Conservation (phyloP, 2,888 invertebrate species). For the Eupsilia transversa region DNA sequence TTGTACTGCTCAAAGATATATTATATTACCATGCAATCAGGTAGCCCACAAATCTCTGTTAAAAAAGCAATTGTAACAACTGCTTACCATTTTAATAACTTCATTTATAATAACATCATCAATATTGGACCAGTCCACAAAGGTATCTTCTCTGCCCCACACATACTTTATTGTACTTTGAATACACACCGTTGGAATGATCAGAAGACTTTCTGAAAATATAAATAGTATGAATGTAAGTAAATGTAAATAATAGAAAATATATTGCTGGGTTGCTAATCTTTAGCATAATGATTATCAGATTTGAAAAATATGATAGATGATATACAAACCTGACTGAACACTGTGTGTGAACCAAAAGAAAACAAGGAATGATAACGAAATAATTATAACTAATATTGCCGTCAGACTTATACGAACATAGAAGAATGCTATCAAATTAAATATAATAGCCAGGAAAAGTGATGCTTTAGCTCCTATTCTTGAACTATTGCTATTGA, state of each 20-base stretch:
- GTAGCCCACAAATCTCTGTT: background rate
- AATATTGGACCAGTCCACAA: conserved; percentile 84
- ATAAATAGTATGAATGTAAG: too few relatives aligned
- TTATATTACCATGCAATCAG: background rate
- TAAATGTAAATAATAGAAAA: too few relatives aligned
- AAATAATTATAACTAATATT: conserved; percentile 78
- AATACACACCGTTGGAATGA: conserved; percentile 87
- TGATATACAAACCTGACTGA: conserved; percentile 80
- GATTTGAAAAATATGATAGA: background rate
- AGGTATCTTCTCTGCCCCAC: conserved; percentile 81
- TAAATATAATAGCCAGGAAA: conserved; percentile 80
- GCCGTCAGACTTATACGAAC: conserved; percentile 81
- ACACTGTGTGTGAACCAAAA: conserved; percentile 88
- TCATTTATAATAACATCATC: conserved; percentile 89
- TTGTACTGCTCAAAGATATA: background rate
- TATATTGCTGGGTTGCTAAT: too few relatives aligned
- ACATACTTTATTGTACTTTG: conserved; percentile 87
- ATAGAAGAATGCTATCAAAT: conserved; percentile 79
- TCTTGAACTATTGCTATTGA: conserved; percentile 68
- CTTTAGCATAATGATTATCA: background rate
- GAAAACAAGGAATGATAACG: conserved; percentile 80
- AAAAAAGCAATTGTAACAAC: too few relatives aligned
- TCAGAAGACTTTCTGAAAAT: conserved; percentile 83
- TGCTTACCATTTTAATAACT: conserved; percentile 84
- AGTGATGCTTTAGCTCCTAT: conserved; percentile 79